These are phyloP conservation scores for Choristoneura fumiferana DNA, from an alignment of 1,140 invertebrate species.

Conservation along the genomic window DNA sequence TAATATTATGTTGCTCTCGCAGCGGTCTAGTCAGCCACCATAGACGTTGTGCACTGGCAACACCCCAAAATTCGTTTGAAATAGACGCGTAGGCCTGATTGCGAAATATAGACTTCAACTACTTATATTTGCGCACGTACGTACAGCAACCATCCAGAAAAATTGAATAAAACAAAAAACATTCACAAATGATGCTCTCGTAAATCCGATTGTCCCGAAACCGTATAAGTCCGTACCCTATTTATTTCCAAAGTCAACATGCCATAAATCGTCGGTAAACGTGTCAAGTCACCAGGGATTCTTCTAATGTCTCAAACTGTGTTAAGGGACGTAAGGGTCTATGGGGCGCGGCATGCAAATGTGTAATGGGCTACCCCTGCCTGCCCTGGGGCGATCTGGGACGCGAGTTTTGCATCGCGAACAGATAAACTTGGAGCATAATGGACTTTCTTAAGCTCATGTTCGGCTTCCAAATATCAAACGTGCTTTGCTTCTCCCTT, in stretches of 20 bases:
- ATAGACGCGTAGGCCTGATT: too few species aligned
- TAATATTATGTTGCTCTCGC: too few species aligned
- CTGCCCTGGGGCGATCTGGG: background rate
- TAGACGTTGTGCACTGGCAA: too few species aligned
- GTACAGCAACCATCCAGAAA: background rate
- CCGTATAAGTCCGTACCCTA: background rate
- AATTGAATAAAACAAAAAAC: background rate
- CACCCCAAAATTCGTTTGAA: too few species aligned
- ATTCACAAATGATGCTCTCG: conserved; percentile 1
- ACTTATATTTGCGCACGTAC: background rate
- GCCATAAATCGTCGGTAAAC: background rate
- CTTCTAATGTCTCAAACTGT: conserved; percentile 5
- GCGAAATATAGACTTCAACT: too few species aligned
- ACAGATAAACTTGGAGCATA: background rate
- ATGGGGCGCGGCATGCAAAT: too few species aligned
- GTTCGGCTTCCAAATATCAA: too few species aligned
- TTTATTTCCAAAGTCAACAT: conserved; percentile 11
- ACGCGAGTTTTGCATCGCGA: background rate
- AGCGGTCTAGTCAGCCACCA: too few species aligned
- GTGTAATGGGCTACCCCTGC: too few species aligned
- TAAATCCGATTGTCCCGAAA: background rate
- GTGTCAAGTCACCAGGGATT: background rate
- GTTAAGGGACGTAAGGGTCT: conserved; percentile 12
- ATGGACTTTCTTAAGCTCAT: background rate
- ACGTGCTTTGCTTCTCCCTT: too few species aligned